These are phyloP conservation scores for Hoplodrina blanda DNA, from an alignment of 2,888 invertebrate species.

Conservation along the genomic window DNA sequence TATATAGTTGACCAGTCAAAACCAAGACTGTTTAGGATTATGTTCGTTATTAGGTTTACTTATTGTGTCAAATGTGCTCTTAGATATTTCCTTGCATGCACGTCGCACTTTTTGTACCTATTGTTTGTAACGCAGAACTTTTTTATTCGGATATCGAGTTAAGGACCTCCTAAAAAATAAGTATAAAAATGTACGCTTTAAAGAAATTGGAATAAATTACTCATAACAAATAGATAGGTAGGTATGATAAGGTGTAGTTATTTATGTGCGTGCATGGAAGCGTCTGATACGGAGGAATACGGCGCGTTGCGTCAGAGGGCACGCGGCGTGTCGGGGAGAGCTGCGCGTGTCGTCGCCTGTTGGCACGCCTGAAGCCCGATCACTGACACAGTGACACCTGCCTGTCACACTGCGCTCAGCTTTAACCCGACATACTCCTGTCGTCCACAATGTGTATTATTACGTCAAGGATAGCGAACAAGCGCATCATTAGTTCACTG, in stretches of 20 bases:
- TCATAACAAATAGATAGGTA: constrained; percentile 88
- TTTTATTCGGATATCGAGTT: constrained; percentile 81
- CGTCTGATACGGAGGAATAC: constrained; percentile 62
- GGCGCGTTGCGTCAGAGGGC: constrained; percentile 47
- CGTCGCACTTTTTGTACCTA: constrained; percentile 80
- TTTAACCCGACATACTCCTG: constrained; percentile 21
- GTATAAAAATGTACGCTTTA: constrained; percentile 91
- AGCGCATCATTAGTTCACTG: constrained; percentile 81
- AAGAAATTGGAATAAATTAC: constrained; percentile 88
- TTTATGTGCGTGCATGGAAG: constrained; percentile 82
- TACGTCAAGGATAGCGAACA: constrained; percentile 67
- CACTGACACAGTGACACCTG: too few relatives aligned
- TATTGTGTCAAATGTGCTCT: constrained; percentile 78
- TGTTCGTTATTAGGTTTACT: constrained; percentile 86
- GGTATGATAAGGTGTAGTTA: constrained; percentile 86
- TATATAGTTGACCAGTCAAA: constrained; percentile 86
- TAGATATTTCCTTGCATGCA: constrained; percentile 82
- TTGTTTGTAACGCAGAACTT: constrained; percentile 75
- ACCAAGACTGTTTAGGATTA: constrained; percentile 88
- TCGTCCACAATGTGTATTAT: constrained; percentile 44
- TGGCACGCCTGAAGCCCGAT: too few relatives aligned
- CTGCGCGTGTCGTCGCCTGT: background rate
- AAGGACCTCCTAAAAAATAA: constrained; percentile 88
- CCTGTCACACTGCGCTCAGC: constrained; percentile 18
- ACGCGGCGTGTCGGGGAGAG: constrained; percentile 28